Evolutionary conservation across 1,140 invertebrate species (phyloP).

Genomic region (Drusus annulatus): DNA sequence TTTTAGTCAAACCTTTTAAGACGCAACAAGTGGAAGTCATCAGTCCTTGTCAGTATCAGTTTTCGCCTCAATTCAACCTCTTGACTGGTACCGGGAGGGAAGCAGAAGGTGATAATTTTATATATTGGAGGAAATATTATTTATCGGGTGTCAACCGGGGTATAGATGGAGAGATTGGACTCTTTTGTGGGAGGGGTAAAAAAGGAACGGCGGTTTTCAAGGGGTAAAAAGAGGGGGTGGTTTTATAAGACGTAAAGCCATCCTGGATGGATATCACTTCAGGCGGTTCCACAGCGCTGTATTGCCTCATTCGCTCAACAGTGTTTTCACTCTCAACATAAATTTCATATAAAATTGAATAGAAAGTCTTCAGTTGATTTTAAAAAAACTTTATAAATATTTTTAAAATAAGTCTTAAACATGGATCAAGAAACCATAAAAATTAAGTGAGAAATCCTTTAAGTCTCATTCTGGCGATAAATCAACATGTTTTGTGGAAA

Average conservation of each 20-base stretch:
- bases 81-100: neutral
- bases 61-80: neutral
- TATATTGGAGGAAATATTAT: slow-evolving; percentile 27
- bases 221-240: neutral
- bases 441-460: no score
- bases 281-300: no score
- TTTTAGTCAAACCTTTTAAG: neutral
- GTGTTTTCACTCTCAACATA: no score
- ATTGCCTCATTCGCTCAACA: no score
- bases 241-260: neutral
- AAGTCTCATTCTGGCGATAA: no score
- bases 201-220: neutral
- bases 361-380: no score
- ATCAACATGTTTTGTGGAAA: no score
- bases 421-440: no score
- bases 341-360: no score
- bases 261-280: no score
- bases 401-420: no score
- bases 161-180: neutral
- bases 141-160: slow-evolving; percentile 36
- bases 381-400: no score
- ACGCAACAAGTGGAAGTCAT: slow-evolving; percentile 7
- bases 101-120: slow-evolving; percentile 12
- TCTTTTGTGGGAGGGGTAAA: neutral
- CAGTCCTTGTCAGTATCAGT: slow-evolving; percentile 1